A percentile compares a stretch with the other conserved stretches of the same genome.
Conservation (phyloP, 2,888 invertebrate genomes). For the Drosophila robusta region DNA sequence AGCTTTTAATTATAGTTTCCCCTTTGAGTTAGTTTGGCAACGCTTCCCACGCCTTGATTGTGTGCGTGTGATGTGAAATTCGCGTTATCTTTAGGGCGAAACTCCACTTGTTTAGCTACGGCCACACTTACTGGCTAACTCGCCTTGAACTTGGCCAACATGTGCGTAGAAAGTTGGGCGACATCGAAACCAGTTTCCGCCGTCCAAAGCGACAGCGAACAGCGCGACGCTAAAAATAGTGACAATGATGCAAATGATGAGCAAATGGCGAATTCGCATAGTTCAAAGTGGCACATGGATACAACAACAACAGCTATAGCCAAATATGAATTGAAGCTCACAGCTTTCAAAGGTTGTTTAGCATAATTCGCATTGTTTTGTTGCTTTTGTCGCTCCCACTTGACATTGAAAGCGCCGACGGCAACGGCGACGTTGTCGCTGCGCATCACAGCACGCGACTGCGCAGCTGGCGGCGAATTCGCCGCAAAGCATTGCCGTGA, state of each 20-base stretch:
- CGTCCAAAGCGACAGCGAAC: conserved; percentile 5
- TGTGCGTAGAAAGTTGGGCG: conserved; percentile 63
- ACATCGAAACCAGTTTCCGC: conserved; percentile 36
- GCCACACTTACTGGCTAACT: conserved; percentile 4
- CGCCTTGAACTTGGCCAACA: conserved; percentile 51
- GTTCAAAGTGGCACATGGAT: conserved; percentile 27
- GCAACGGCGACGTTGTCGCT: conserved; percentile 13
- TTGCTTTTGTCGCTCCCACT: conserved; percentile 45
- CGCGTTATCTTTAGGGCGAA: conserved; percentile 41
- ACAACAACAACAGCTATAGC: neutral
- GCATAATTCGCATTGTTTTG: conserved; percentile 45
- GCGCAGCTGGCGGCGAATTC: conserved; percentile 48
- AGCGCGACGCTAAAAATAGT: conserved; percentile 29
- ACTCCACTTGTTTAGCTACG: conserved; percentile 50
- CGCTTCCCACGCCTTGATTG: conserved; percentile 64
- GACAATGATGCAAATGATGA: conserved; percentile 37
- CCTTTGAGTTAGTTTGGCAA: conserved; percentile 28
- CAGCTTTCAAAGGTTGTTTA: conserved; percentile 39
- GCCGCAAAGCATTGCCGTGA: conserved; percentile 41
- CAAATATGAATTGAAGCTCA: conserved; percentile 27
- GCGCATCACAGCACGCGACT: conserved; percentile 45
- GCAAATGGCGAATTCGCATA: conserved; percentile 25
- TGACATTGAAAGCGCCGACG: conserved; percentile 63
- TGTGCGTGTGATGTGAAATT: conserved; percentile 38
- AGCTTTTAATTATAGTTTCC: conserved; percentile 58